Evolutionary conservation across 2,113 vertebrate species (phyloP).

Genomic region (Rhea americana): DNA sequence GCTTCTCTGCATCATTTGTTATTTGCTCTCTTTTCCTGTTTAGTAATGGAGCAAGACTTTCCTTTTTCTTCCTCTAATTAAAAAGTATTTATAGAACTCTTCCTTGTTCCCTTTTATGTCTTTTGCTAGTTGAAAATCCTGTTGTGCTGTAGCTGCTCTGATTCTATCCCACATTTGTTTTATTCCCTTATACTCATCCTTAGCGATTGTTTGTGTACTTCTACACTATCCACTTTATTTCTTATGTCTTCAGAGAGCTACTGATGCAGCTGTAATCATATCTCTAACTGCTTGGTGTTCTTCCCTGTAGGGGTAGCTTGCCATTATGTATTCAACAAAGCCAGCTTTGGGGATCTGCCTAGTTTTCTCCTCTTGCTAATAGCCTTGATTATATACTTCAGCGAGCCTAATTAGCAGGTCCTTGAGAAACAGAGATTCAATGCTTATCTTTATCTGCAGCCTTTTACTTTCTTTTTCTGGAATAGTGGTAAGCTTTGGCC

Average conservation of each 20-base stretch:
- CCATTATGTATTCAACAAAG: not conserved
- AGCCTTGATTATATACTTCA: not conserved
- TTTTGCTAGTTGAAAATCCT: not conserved
- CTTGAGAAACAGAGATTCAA: too few species aligned
- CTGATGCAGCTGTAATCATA: not conserved
- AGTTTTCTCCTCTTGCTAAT: not conserved
- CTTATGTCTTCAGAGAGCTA: not conserved
- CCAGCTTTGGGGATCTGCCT: not conserved
- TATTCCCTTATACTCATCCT: not conserved
- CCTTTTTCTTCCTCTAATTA: constrained; percentile 64
- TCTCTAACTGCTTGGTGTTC: not conserved
- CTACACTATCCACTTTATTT: not conserved
- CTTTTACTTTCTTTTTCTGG: not conserved
- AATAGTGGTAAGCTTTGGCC: not conserved
- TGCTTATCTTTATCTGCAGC: not conserved
- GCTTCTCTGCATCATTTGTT: constrained; percentile 18
- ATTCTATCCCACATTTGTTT: not conserved
- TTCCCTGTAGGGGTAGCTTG: not conserved
- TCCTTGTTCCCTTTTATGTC: not conserved
- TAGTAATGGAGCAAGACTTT: constrained; percentile 47
- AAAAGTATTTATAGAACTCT: constrained; percentile 48
- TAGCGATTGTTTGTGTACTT: not conserved
- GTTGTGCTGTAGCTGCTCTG: not conserved
- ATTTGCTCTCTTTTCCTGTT: constrained; percentile 57
- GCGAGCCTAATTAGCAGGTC: not conserved